Evolutionary conservation across 92 coral and sea anemone species (phyloP), one percentile per base, ranked within the genome.

Genomic region (Meandrina meandrites): DNA sequence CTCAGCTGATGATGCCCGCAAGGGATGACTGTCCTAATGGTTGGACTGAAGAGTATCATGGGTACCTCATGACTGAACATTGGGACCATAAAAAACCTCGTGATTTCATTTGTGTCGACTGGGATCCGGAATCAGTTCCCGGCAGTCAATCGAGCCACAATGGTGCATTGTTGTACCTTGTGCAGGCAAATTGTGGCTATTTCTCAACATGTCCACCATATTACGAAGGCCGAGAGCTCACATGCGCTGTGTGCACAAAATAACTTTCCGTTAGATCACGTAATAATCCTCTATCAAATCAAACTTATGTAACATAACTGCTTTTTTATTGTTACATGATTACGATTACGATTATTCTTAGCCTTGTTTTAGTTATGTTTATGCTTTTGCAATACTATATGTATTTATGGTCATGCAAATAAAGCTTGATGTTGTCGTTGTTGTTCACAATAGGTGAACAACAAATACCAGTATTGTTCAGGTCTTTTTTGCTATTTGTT

Each of bases 21-120:
- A 88, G 90, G 72, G 79, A 89, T 83, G 91, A 87, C 68, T 94
- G 96, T 80, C 93, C 96, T 21, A 15, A 82, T 69, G 96, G 93
- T 53, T 94, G 96, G 96, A 87, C 86, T 88, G 47, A 84, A 35
- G 96, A 94, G 80, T 91, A 94, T 83, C 81, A 84, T 77, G 96
- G 96, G 19, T 94, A 94, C 91, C 84, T 94, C 64, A 94, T 94
- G 94, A 54, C 94, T 8, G 92, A 40, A 17, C 86, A 87, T 37
- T 42, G 82, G 45, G 64, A n/a, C 40, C 93, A 94, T 79, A 10
- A 64, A 36, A 87, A 58, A 6, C 24, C 94, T 16, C 76, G 85
- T 10, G 27, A 86, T 16, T 93, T 48, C 64, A 83, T 93, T 10
- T 93, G 96, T 78, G 94, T 93, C 2, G 96, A 93, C 66, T 17